These are phyloP conservation scores for Sebastes itinus DNA, from an alignment of 2,797 vertebrate species.

Conservation along the genomic window DNA sequence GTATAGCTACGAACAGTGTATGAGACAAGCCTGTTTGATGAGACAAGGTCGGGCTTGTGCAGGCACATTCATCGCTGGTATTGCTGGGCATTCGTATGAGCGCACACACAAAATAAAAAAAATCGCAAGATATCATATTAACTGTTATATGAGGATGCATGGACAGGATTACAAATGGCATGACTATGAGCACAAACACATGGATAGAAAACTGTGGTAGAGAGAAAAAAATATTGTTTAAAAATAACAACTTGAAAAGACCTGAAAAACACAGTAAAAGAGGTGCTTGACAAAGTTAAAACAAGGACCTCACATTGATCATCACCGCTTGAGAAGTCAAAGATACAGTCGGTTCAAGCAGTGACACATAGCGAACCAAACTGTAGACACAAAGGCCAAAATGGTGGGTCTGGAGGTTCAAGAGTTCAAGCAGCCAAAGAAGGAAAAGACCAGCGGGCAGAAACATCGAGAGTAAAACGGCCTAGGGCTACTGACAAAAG, in stretches of 20 bases:
- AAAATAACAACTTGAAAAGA: background rate
- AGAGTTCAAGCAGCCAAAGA: conserved; percentile 34
- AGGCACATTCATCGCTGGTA: too few species aligned
- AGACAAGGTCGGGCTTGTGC: too few species aligned
- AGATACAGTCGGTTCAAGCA: background rate
- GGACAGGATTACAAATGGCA: background rate
- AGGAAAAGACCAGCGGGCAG: conserved; percentile 39
- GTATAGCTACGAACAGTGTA: too few species aligned
- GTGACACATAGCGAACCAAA: background rate
- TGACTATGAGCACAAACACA: background rate
- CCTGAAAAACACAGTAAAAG: background rate
- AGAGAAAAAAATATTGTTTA: background rate
- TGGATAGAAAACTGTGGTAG: background rate
- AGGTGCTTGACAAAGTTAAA: background rate
- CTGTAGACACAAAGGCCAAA: background rate
- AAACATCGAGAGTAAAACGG: conserved; percentile 34
- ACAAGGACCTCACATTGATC: background rate
- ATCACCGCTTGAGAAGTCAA: background rate
- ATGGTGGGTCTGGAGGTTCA: conserved; percentile 13
- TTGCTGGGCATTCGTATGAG: too few species aligned
- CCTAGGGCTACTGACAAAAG: conserved; percentile 52
- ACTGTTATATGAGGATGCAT: background rate
- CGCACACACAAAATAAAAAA: too few species aligned
- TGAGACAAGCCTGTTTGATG: too few species aligned
- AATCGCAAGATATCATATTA: background rate